Percentiles rank a stretch among this genome's conserved stretches.
These are phyloP conservation scores for Sycobia sp. DNA, from an alignment of 1,140 invertebrate genomes.

Conservation along the genomic window DNA sequence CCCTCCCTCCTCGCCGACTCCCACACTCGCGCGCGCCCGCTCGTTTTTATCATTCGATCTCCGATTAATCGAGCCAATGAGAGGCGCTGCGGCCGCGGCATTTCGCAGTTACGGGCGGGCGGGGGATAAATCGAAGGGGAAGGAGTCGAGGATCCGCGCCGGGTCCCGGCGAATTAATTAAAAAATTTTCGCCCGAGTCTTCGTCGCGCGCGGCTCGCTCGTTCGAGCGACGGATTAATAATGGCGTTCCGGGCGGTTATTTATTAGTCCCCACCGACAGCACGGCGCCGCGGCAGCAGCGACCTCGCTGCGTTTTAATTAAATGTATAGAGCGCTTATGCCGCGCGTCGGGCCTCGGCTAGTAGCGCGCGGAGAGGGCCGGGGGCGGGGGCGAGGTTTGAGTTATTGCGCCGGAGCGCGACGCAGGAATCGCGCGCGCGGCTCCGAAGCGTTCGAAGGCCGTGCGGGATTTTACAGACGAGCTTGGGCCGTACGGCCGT, in stretches of 20 bases:
- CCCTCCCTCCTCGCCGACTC: not conserved
- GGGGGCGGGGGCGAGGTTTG: conserved; percentile 3
- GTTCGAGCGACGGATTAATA: conserved; percentile 34
- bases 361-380: not conserved
- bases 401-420: conserved; percentile 20
- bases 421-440: too few species aligned
- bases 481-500: too few species aligned
- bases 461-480: too few species aligned
- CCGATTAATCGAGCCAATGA: conserved; percentile 23
- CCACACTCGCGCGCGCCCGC: not conserved
- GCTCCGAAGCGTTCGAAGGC: too few species aligned
- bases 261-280: conserved; percentile 14
- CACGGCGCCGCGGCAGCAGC: not conserved
- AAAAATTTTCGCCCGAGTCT: conserved; percentile 11
- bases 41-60: conserved; percentile 10
- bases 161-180: conserved; percentile 17
- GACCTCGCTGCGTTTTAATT: conserved; percentile 15
- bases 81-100: too few species aligned
- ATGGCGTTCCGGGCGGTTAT: conserved; percentile 9
- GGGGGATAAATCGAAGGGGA: too few species aligned
- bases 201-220: too few species aligned
- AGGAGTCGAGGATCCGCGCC: too few species aligned
- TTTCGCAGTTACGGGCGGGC: too few species aligned
- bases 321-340: conserved; percentile 32
- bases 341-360: not conserved